phyloP scores from a whole-genome alignment of 2,113 vertebrate genomes.

The Psilopogon haemacephalus region DNA sequence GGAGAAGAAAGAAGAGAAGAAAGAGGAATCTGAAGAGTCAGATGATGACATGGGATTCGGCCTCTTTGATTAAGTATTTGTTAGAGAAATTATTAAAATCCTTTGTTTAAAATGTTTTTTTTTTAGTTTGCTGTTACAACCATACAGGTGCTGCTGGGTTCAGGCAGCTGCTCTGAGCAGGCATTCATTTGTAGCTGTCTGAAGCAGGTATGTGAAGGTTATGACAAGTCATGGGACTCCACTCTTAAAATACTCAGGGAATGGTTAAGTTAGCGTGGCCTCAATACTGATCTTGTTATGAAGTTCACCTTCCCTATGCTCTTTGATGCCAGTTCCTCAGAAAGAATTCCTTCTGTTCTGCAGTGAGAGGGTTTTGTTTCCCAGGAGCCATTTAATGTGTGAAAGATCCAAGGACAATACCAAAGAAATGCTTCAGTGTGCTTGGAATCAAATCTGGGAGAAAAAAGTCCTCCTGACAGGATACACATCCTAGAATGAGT shows the following conservation, averaged over 20 bases:
- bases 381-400: background rate
- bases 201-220: background rate
- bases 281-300: background rate
- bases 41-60: slow-evolving; percentile 98
- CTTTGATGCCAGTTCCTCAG: background rate
- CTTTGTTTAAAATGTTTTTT: slow-evolving; percentile 37
- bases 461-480: background rate
- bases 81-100: slow-evolving; percentile 68
- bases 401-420: background rate
- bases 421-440: background rate
- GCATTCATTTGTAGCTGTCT: background rate
- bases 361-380: background rate
- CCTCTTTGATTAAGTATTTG: slow-evolving; percentile 86
- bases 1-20: slow-evolving; percentile 95
- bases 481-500: no score
- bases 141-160: background rate
- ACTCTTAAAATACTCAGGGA: background rate
- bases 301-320: background rate
- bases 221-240: background rate
- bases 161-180: background rate
- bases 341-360: background rate
- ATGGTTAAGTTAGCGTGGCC: background rate
- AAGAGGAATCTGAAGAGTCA: slow-evolving; percentile 95
- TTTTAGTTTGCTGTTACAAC: background rate
- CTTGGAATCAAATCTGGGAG: background rate